These are phyloP conservation scores for Discoglossus pictus DNA, from an alignment of 2,797 vertebrate species.

Conservation along the genomic window DNA sequence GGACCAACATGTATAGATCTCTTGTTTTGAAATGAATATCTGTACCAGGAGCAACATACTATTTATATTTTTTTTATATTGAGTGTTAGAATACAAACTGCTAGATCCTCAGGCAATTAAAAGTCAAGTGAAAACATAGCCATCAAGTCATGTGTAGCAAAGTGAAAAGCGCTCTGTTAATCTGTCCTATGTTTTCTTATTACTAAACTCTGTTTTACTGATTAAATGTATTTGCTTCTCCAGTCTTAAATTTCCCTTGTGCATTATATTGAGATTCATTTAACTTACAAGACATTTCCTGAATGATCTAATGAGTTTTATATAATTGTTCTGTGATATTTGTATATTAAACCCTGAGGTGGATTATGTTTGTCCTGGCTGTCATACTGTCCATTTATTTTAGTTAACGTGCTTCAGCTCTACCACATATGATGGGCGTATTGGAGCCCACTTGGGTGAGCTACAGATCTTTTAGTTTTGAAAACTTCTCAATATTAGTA, in stretches of 20 bases:
- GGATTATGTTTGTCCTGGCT: conserved; percentile 1
- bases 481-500: too few relatives aligned
- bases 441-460: too few relatives aligned
- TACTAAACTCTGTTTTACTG: conserved; percentile 31
- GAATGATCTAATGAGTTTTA: conserved; percentile 28
- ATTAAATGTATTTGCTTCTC: conserved; percentile 41
- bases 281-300: conserved; percentile 35
- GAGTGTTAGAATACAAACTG: conserved; percentile 25
- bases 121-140: conserved; percentile 16
- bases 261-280: conserved; percentile 25
- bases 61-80: conserved; percentile 30
- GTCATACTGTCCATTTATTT: too few relatives aligned
- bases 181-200: conserved; percentile 23
- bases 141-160: neutral
- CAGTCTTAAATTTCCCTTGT: conserved; percentile 35
- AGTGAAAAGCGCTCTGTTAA: conserved; percentile 21
- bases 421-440: too few relatives aligned
- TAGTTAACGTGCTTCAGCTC: too few relatives aligned
- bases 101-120: conserved; percentile 24
- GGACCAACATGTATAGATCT: too few relatives aligned
- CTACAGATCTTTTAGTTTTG: too few relatives aligned
- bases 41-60: too few relatives aligned
- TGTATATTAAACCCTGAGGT: conserved; percentile 9
- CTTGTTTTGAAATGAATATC: too few relatives aligned
- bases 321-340: conserved; percentile 13